Base-by-base conservation (phyloP, 2,797 vertebrate species). In the Argya squamiceps region DNA sequence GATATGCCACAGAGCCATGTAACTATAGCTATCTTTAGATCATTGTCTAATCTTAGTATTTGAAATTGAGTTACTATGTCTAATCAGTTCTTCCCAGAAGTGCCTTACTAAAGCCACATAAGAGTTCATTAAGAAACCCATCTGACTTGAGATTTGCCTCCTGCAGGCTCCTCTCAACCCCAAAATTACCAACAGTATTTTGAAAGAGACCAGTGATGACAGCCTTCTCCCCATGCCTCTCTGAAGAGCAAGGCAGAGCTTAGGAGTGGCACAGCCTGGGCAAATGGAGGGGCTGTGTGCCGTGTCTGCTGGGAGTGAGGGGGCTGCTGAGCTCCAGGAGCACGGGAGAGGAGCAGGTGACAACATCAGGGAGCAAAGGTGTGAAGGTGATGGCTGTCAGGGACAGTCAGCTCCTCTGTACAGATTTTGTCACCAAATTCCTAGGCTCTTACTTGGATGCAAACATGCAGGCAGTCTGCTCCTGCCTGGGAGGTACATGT, bases 51-150 rank as follows among this genome's bases (percentile, higher is more conserved):
- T 95, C 88, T 92, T 93, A 92, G 90, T 41, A 93, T 81, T 88
- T 73, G 46, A 86, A 96, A 96, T 95, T 22, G 16, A 96, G 83
- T 97, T 96, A 96, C 90, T 67, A 26, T 5, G 37, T 84, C 80
- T 96, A 84, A 96, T 97, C 70, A 56, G 47, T 75, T 90, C 73
- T 97, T 95, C 93, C 62, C 82, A 97, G 95, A 96, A 96, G 29
- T 56, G 74, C 29, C 36, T 75, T 90, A 59, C 83, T 88, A 84
- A 82, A 92, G 63, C 62, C 77, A 63, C 0, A 2, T 37, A 59
- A 89, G 63, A 52, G 50, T 86, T 90, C 74, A 70, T 93, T 90
- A 92, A 63, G 92, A 88, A 79, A 79, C 8, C 3, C 63, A 17
- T 50, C 34, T 63, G 75, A 88, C 44, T 89, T 49, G 74, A 84